phyloP scores from a whole-genome alignment of 2,888 invertebrate species.

The Charanyca ferruginea region DNA sequence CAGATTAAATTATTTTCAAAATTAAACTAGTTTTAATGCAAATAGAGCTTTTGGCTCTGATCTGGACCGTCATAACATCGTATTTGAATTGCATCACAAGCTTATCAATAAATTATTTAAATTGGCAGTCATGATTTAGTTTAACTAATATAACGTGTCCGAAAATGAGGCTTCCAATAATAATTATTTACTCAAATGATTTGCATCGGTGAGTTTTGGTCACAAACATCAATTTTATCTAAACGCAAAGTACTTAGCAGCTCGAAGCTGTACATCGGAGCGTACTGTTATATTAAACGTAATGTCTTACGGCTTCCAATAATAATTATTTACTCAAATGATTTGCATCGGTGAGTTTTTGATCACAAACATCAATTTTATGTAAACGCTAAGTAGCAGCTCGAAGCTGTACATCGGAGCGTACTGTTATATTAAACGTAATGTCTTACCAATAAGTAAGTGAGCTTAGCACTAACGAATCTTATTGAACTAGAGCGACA shows the following conservation, averaged over 20 bases:
- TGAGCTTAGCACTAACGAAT: too few species aligned
- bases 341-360: constrained; percentile 9
- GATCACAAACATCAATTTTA: too few species aligned
- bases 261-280: too few species aligned
- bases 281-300: too few species aligned
- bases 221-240: neutral
- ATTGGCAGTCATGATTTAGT: neutral
- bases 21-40: neutral
- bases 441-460: too few species aligned
- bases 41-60: neutral
- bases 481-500: neutral
- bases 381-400: neutral
- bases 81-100: neutral
- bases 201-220: constrained; percentile 10
- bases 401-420: too few species aligned
- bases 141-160: neutral
- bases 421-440: too few species aligned
- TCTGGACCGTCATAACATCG: neutral
- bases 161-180: neutral
- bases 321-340: neutral
- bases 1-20: neutral
- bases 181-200: neutral
- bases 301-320: too few species aligned
- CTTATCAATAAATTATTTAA: neutral
- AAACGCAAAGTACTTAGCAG: neutral